Evolutionary conservation across 2,113 vertebrate genomes (phyloP).

Genomic region (Microtus pennsylvanicus): DNA sequence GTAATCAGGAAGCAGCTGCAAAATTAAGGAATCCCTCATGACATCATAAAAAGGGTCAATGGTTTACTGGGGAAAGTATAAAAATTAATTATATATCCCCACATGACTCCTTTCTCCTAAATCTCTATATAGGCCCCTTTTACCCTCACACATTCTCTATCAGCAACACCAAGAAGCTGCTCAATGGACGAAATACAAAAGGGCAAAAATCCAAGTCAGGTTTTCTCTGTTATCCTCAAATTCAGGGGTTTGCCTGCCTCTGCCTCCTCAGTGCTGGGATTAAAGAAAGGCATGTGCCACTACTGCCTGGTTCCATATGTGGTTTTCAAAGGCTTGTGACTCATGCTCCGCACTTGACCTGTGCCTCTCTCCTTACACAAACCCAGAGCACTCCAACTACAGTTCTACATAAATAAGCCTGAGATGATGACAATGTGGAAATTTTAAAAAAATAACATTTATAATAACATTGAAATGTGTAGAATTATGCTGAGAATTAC

Average conservation of each 20-base stretch:
- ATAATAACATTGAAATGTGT: conserved; percentile 33
- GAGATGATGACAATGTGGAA: not conserved
- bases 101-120: conserved; percentile 73
- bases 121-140: conserved; percentile 63
- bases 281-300: not conserved
- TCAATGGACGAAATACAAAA: conserved; percentile 49
- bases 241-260: not conserved
- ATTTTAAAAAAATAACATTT: conserved; percentile 7
- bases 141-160: conserved; percentile 48
- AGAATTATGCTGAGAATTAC: conserved; percentile 23
- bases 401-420: conserved; percentile 31
- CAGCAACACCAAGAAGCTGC: conserved; percentile 67
- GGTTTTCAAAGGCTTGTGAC: conserved; percentile 28
- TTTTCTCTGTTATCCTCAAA: not conserved
- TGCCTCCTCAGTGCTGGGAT: not conserved
- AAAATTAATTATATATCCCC: conserved; percentile 91
- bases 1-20: conserved; percentile 93
- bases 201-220: not conserved
- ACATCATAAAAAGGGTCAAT: conserved; percentile 90
- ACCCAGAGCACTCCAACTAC: conserved; percentile 35
- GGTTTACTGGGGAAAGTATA: conserved; percentile 91
- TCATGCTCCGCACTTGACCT: conserved; percentile 4
- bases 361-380: conserved; percentile 10
- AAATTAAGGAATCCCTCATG: conserved; percentile 92
- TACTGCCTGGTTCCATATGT: not conserved